These are phyloP conservation scores for Rhimphoctona megacephalus DNA, from an alignment of 2,888 invertebrate species.

Conservation along the genomic window DNA sequence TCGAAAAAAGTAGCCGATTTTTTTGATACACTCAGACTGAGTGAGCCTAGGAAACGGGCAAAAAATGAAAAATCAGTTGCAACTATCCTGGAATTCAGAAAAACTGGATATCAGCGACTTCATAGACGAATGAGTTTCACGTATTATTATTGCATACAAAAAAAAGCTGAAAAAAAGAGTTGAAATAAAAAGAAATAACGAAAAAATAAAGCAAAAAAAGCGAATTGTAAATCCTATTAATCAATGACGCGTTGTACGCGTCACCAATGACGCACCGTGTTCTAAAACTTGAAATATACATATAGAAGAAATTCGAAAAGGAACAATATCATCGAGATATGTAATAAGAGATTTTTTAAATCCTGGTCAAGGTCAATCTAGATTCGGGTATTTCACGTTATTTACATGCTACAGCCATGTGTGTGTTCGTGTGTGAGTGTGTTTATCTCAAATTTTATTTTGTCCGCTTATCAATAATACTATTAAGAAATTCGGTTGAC, in stretches of 20 bases:
- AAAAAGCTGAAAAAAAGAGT: background rate
- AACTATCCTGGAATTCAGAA: constrained; percentile 36
- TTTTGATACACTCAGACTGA: constrained; percentile 70
- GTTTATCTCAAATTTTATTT: constrained; percentile 20
- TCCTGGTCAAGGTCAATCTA: background rate
- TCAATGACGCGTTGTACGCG: constrained; percentile 43
- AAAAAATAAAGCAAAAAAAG: constrained; percentile 13
- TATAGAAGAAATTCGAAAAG: constrained; percentile 37
- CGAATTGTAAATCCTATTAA: constrained; percentile 62
- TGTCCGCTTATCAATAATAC: background rate
- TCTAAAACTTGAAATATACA: constrained; percentile 66
- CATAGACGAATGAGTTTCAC: constrained; percentile 8
- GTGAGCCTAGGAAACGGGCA: constrained; percentile 38
- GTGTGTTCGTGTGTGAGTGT: background rate
- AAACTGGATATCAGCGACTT: constrained; percentile 7
- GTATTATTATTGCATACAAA: background rate
- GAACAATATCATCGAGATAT: constrained; percentile 35
- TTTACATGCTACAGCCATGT: background rate
- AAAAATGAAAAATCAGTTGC: constrained; percentile 3
- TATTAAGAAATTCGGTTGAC: background rate
- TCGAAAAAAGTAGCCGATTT: constrained; percentile 30
- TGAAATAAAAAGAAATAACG: constrained; percentile 19
- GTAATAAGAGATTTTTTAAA: constrained; percentile 29
- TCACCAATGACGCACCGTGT: constrained; percentile 48
- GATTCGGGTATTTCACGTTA: constrained; percentile 21